Percentiles rank a stretch among this genome's conserved stretches.
Evolutionary conservation across 2,888 invertebrate species (phyloP).

Genomic region (Antheraea yamamai): DNA sequence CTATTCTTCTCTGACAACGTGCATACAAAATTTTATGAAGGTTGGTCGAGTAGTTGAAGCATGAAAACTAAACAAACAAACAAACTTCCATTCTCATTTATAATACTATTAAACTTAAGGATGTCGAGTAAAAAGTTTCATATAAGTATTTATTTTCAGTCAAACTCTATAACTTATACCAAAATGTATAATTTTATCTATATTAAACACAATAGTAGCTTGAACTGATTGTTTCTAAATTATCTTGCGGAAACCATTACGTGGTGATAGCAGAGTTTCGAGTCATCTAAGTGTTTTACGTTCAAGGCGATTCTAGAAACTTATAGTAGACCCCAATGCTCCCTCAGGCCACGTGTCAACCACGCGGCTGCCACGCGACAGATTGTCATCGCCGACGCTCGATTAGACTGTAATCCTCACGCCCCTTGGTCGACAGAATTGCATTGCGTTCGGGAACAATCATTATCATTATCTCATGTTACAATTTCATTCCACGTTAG

Average conservation of each 20-base stretch:
- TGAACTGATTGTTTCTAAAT: background rate
- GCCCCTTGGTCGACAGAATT: slow-evolving; percentile 62
- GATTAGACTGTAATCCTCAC: slow-evolving; percentile 75
- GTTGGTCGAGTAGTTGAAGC: too few relatives aligned
- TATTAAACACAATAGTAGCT: too few relatives aligned
- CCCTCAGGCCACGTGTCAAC: slow-evolving; percentile 39
- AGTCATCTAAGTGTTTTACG: slow-evolving; percentile 26
- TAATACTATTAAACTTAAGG: too few relatives aligned
- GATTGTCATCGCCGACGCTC: slow-evolving; percentile 76
- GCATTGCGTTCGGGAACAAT: slow-evolving; percentile 64
- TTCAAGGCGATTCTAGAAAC: slow-evolving; percentile 15
- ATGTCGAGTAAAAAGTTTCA: too few relatives aligned
- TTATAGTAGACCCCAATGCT: slow-evolving; percentile 10
- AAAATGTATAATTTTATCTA: too few relatives aligned
- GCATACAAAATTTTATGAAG: too few relatives aligned
- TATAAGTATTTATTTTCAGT: too few relatives aligned
- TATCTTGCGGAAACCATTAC: background rate
- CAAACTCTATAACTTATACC: too few relatives aligned
- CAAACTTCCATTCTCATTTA: too few relatives aligned
- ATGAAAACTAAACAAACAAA: too few relatives aligned
- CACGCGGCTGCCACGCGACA: slow-evolving; percentile 51
- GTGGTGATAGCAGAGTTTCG: slow-evolving; percentile 22
- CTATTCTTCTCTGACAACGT: too few relatives aligned
- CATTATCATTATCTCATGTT: slow-evolving; percentile 72
- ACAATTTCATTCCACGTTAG: slow-evolving; percentile 61